Evolutionary conservation across 1,140 invertebrate species (phyloP), one percentile per base, ranked within the genome.

Genomic region (Nixonia krombeini): DNA sequence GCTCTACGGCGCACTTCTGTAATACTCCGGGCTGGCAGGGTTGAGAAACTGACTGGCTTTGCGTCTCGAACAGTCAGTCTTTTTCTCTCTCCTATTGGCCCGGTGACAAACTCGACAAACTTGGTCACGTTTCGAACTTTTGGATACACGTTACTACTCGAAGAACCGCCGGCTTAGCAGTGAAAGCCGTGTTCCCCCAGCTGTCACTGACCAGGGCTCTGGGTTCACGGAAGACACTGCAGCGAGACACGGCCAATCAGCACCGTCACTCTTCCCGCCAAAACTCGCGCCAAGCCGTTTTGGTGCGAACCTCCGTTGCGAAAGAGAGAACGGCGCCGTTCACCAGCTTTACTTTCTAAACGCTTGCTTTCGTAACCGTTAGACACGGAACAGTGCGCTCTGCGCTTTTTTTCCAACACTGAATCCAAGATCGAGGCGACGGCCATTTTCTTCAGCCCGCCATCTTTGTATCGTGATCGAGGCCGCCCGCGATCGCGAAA

Each of bases 51-150:
- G 85, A 80, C 85, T 80, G 84, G 83, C 83, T 85, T 69, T 71
- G 61, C 68, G 50, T 64, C 16, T n/a, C 41, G 59, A 70, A 72
- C 70, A 86, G 85, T 86, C 85, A 86, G 85, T 86, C 85, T 86
- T 86, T 86, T 86, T 85, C 84, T 85, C 84, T 85, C 84, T 85
- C 85, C 84, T 85, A 86, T 86, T 73, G 80, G 73, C 82, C 71
- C 56, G 50, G 71, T 69, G 79, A 80, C 73, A 78, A 18, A 55
- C 5, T 65, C 74, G 12, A 37, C 35, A 4, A 26, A n/a, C n/a
- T n/a, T n/a, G n/a, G n/a, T n/a, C n/a, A n/a, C n/a, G n/a, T n/a
- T n/a, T n/a, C n/a, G n/a, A n/a, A n/a, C n/a, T n/a, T n/a, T n/a
- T n/a, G n/a, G n/a, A n/a, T n/a, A n/a, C n/a, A 26, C 25, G 25